Percentiles rank a stretch among this genome's conserved stretches.
Conservation (phyloP, 2,113 vertebrate genomes). For the Trematomus loennbergii region DNA sequence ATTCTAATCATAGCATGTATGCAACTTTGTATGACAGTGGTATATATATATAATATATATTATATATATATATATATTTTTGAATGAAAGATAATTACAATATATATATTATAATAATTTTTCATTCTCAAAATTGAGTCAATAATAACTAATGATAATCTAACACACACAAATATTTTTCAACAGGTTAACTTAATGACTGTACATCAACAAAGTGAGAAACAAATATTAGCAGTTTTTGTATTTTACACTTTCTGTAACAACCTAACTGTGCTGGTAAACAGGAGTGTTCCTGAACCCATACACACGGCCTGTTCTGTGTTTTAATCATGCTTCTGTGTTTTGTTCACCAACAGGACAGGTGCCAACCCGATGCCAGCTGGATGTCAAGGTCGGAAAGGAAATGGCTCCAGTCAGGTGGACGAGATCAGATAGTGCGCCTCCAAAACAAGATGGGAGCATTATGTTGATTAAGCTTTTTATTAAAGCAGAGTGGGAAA, state of each 20-base stretch:
- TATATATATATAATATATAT: too few relatives aligned
- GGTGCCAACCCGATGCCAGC: conserved; percentile 54
- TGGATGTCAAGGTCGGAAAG: conserved; percentile 59
- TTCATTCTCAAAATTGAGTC: too few relatives aligned
- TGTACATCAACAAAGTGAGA: neutral
- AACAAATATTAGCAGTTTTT: too few relatives aligned
- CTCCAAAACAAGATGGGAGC: conserved; percentile 41
- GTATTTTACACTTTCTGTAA: neutral
- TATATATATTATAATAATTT: too few relatives aligned
- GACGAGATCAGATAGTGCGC: conserved; percentile 56
- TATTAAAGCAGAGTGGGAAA: conserved; percentile 37
- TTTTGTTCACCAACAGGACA: conserved; percentile 32
- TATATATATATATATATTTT: too few relatives aligned
- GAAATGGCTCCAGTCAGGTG: conserved; percentile 38
- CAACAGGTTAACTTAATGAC: neutral
- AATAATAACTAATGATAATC: neutral
- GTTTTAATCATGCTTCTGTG: conserved; percentile 20
- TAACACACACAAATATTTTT: neutral
- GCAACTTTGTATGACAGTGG: too few relatives aligned
- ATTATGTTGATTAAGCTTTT: conserved; percentile 67
- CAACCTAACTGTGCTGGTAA: neutral
- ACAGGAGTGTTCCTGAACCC: neutral
- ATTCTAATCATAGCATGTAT: too few relatives aligned
- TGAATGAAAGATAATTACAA: too few relatives aligned
- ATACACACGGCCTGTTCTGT: neutral